Conservation (phyloP, 2,797 vertebrate genomes). For the Amphiprion clarkii region DNA sequence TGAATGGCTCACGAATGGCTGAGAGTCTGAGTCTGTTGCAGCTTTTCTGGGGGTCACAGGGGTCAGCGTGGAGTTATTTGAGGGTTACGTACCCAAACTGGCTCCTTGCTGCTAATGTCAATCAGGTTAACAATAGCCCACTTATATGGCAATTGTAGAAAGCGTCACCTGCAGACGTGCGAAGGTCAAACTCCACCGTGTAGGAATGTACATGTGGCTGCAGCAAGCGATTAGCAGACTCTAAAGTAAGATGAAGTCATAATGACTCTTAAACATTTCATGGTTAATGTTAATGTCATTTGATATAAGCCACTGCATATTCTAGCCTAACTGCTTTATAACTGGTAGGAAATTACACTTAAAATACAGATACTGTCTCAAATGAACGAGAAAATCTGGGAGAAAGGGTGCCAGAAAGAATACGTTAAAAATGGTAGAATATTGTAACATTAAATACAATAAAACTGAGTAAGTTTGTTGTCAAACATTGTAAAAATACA, state of each 20-base stretch:
- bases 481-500: too few species aligned
- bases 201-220: slow-evolving; percentile 57
- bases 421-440: too few species aligned
- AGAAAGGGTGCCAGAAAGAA: too few species aligned
- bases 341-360: too few species aligned
- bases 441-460: too few species aligned
- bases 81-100: slow-evolving; percentile 74
- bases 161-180: slow-evolving; percentile 62
- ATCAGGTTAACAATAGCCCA: slow-evolving; percentile 82
- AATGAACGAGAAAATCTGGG: too few species aligned
- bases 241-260: slow-evolving; percentile 6
- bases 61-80: slow-evolving; percentile 72
- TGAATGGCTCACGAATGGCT: slow-evolving; percentile 44
- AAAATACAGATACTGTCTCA: too few species aligned
- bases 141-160: slow-evolving; percentile 80
- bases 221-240: not conserved
- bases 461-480: too few species aligned
- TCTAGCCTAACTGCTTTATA: too few species aligned
- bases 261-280: too few species aligned
- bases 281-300: too few species aligned
- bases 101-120: slow-evolving; percentile 77
- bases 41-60: slow-evolving; percentile 70
- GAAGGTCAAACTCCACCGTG: slow-evolving; percentile 58
- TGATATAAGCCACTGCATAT: too few species aligned
- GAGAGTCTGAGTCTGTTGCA: slow-evolving; percentile 58